Conservation (phyloP, 2,797 vertebrate species). For the Crypturellus tataupa region DNA sequence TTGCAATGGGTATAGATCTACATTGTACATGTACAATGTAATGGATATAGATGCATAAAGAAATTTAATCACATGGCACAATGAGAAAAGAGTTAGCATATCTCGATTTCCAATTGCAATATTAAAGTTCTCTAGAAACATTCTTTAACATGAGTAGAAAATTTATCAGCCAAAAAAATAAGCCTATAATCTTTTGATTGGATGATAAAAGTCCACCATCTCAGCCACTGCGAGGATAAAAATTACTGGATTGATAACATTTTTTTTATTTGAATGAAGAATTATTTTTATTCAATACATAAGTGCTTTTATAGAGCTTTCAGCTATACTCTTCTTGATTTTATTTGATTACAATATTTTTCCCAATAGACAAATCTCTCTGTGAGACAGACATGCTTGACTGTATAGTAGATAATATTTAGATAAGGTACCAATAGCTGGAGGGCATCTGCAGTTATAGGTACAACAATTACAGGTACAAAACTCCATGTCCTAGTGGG, state of each 20-base stretch:
- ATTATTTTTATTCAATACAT: constrained; percentile 10
- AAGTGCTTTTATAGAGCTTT: not conserved
- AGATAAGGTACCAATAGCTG: constrained; percentile 41
- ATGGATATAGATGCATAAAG: not conserved
- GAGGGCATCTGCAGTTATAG: constrained; percentile 22
- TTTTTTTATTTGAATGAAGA: not conserved
- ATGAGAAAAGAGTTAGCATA: not conserved
- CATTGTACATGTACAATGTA: not conserved
- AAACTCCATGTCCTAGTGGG: not conserved
- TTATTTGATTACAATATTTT: constrained; percentile 24
- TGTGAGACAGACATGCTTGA: constrained; percentile 20
- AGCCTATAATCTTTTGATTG: not conserved
- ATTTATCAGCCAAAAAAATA: not conserved
- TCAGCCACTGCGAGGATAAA: not conserved
- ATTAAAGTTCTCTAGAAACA: not conserved
- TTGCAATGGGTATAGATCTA: not conserved
- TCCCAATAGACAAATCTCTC: constrained; percentile 17
- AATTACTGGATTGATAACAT: not conserved
- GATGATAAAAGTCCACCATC: not conserved
- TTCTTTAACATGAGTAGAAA: not conserved
- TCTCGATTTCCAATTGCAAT: not conserved
- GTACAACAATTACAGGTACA: constrained; percentile 42
- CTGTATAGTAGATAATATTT: constrained; percentile 26
- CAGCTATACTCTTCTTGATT: constrained; percentile 14
- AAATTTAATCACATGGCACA: not conserved